These are phyloP conservation scores for Sandelia bainsii DNA, from an alignment of 2,797 vertebrate species.

Conservation along the genomic window DNA sequence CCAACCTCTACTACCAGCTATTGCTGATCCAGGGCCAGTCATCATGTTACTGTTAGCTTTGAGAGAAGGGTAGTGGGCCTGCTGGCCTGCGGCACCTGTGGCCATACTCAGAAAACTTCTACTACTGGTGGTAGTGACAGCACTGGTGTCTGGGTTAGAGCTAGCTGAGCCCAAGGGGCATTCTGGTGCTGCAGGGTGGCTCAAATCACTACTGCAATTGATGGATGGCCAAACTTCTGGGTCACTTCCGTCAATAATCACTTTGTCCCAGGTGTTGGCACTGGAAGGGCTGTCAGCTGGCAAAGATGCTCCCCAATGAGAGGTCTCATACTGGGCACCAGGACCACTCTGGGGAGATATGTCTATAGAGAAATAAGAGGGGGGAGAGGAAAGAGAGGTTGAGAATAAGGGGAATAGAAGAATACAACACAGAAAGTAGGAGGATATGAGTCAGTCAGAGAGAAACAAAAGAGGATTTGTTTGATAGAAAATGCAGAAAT, in stretches of 20 bases:
- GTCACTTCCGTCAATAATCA: slow-evolving; percentile 91
- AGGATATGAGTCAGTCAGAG: neutral
- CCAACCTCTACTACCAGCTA: slow-evolving; percentile 83
- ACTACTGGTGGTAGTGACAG: slow-evolving; percentile 68
- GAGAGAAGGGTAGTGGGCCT: slow-evolving; percentile 90
- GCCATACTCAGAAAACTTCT: slow-evolving; percentile 94
- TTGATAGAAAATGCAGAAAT: neutral
- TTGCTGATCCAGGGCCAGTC: slow-evolving; percentile 88
- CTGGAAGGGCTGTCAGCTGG: slow-evolving; percentile 88
- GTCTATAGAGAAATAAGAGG: slow-evolving; percentile 83
- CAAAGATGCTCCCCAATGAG: slow-evolving; percentile 87
- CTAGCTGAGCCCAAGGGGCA: slow-evolving; percentile 91
- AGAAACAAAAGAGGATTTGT: neutral
- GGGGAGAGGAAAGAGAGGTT: slow-evolving; percentile 2
- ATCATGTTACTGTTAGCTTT: slow-evolving; percentile 91
- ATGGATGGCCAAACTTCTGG: slow-evolving; percentile 92
- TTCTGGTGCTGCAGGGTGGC: slow-evolving; percentile 87
- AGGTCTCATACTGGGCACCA: slow-evolving; percentile 93
- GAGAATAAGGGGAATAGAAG: neutral
- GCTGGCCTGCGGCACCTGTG: slow-evolving; percentile 92
- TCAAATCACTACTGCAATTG: slow-evolving; percentile 85
- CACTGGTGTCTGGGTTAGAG: slow-evolving; percentile 81
- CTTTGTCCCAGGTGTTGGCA: slow-evolving; percentile 92
- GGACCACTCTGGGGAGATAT: slow-evolving; percentile 89
- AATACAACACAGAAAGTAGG: neutral